These are phyloP conservation scores for Clanis bilineata DNA, from an alignment of 2,888 invertebrate genomes.

Conservation along the genomic window DNA sequence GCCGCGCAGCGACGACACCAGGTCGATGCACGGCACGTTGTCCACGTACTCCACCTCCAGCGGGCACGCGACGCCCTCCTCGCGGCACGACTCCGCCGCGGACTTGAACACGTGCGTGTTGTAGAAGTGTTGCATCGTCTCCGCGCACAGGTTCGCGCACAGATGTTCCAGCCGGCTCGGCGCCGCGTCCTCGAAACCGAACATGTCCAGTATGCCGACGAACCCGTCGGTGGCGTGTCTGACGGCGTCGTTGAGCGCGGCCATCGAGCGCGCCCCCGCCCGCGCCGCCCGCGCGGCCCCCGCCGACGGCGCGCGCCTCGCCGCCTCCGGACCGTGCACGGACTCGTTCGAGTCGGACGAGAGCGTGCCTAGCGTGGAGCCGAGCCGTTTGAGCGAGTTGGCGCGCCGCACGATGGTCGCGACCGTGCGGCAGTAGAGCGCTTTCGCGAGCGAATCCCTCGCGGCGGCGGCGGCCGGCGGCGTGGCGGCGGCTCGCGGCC, in stretches of 20 bases:
- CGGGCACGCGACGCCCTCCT: slow-evolving; percentile 95
- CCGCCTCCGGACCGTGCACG: slow-evolving; percentile 92
- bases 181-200: slow-evolving; percentile 96
- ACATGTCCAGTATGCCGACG: slow-evolving; percentile 98
- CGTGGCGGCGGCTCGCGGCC: slow-evolving; percentile 88
- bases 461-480: slow-evolving; percentile 93
- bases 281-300: slow-evolving; percentile 86
- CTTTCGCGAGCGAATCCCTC: slow-evolving; percentile 94
- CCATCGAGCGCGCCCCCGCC: slow-evolving; percentile 94
- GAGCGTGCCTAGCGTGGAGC: slow-evolving; percentile 91
- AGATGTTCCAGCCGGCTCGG: slow-evolving; percentile 95
- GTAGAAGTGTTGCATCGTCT: slow-evolving; percentile 99
- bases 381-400: slow-evolving; percentile 93
- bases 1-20: slow-evolving; percentile 95
- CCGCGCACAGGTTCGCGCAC: slow-evolving; percentile 97
- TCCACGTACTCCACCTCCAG: slow-evolving; percentile 97
- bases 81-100: slow-evolving; percentile 95
- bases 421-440: slow-evolving; percentile 96
- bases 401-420: slow-evolving; percentile 96
- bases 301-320: slow-evolving; percentile 92
- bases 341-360: slow-evolving; percentile 97
- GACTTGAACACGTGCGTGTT: slow-evolving; percentile 98
- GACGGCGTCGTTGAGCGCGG: slow-evolving; percentile 94
- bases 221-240: slow-evolving; percentile 96
- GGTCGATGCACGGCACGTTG: slow-evolving; percentile 97